These are phyloP conservation scores for Hirtodrosophila trivittata DNA, from an alignment of 2,888 invertebrate genomes.

Conservation along the genomic window DNA sequence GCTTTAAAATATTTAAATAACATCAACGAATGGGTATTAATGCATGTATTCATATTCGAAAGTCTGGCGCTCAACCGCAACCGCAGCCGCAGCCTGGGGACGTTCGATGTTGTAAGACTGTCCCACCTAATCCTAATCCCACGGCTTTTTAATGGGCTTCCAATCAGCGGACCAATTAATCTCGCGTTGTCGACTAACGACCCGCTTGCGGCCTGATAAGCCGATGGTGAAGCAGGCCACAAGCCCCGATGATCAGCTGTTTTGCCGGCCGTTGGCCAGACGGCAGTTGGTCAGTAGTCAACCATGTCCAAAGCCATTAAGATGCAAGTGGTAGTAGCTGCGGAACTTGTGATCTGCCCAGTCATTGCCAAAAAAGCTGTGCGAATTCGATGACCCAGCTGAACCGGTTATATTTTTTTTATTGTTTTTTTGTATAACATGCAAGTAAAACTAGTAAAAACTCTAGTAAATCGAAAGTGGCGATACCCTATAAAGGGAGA, in stretches of 20 bases:
- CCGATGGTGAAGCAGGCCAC: conserved; percentile 6
- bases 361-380: conserved; percentile 40
- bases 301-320: conserved; percentile 18
- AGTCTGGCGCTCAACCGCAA: conserved; percentile 14
- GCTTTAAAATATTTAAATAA: no score
- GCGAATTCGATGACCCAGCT: conserved; percentile 18
- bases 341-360: conserved; percentile 30
- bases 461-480: no score
- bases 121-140: conserved; percentile 21
- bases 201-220: conserved; percentile 28
- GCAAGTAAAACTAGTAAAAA: no score
- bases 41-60: conserved; percentile 25
- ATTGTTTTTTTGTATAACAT: conserved; percentile 6
- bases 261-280: background rate
- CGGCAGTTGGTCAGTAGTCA: conserved; percentile 4
- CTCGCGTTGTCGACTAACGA: conserved; percentile 12
- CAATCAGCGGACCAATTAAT: conserved; percentile 50
- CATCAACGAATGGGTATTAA: no score
- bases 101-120: conserved; percentile 32
- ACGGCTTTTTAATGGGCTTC: conserved; percentile 24
- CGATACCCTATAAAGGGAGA: conserved; percentile 12
- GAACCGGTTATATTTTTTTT: conserved; percentile 28
- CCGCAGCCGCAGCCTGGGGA: conserved; percentile 9
- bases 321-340: background rate
- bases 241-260: conserved; percentile 3